These are phyloP conservation scores for Imbricaverruca yamaguchii DNA, from an alignment of 2,888 invertebrate genomes.

Conservation along the genomic window DNA sequence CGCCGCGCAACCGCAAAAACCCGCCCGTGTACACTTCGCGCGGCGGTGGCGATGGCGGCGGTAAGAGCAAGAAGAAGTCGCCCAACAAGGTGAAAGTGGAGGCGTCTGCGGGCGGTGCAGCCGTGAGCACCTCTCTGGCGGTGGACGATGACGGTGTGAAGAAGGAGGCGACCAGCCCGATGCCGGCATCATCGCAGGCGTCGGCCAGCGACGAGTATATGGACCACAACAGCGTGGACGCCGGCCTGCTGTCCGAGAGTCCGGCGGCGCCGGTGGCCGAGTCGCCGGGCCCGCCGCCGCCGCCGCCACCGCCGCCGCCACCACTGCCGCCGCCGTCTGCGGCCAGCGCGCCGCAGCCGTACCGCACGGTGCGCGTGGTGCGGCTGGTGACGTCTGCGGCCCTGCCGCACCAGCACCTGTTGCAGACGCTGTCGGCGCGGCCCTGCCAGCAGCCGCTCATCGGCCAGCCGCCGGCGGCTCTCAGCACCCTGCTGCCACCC, in stretches of 20 bases:
- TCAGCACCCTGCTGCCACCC: constrained; percentile 4
- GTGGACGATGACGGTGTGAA: not conserved
- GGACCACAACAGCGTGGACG: not conserved
- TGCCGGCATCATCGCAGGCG: not conserved
- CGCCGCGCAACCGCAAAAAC: constrained; percentile 33
- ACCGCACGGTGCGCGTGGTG: constrained; percentile 11
- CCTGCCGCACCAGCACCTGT: not conserved
- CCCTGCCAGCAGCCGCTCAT: constrained; percentile 5
- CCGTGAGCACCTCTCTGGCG: too few species aligned
- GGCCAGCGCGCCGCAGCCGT: not conserved
- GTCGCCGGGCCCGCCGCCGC: not conserved
- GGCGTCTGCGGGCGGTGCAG: not conserved
- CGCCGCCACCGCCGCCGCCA: not conserved
- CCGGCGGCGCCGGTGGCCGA: not conserved
- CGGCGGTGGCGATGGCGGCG: constrained; percentile 31
- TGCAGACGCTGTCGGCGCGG: not conserved
- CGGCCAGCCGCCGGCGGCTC: constrained; percentile 1
- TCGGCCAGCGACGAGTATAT: not conserved
- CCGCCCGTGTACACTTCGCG: constrained; percentile 32
- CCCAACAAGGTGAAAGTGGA: constrained; percentile 30
- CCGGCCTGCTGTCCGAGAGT: not conserved
- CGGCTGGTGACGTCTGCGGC: not conserved
- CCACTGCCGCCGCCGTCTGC: not conserved
- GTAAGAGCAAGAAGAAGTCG: constrained; percentile 33
- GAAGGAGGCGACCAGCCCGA: not conserved